phyloP scores from a whole-genome alignment of 2,113 vertebrate genomes.

The Paradisaea rubra region DNA sequence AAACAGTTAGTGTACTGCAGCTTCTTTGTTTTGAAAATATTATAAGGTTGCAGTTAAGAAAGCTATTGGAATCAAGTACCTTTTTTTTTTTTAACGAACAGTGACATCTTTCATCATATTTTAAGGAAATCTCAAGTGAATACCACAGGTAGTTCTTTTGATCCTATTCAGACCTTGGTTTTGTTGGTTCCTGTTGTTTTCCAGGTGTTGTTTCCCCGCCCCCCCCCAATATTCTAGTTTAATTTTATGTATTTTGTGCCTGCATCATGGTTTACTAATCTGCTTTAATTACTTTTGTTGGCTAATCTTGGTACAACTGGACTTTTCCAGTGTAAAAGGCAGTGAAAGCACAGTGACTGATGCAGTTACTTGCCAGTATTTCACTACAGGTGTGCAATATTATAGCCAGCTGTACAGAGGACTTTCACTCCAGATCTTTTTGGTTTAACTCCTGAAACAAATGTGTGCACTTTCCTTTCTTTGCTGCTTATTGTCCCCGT shows the following conservation, averaged over 20 bases:
- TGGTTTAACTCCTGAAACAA: background rate
- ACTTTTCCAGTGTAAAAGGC: background rate
- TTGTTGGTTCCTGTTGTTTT: background rate
- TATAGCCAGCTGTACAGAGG: background rate
- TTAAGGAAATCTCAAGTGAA: background rate
- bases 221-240: background rate
- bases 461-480: background rate
- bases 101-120: background rate
- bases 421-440: background rate
- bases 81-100: background rate
- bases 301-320: background rate
- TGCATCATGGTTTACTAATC: background rate
- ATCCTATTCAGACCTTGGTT: background rate
- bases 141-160: background rate
- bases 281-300: background rate
- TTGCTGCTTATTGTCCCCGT: background rate
- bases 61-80: background rate
- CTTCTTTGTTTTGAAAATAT: slow-evolving; percentile 3
- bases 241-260: background rate
- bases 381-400: background rate
- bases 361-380: background rate
- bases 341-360: background rate
- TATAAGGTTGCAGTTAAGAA: background rate
- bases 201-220: background rate
- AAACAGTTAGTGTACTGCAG: background rate